These are phyloP conservation scores for Cremastobaeus sp. DNA, from an alignment of 2,888 invertebrate genomes.

Conservation along the genomic window DNA sequence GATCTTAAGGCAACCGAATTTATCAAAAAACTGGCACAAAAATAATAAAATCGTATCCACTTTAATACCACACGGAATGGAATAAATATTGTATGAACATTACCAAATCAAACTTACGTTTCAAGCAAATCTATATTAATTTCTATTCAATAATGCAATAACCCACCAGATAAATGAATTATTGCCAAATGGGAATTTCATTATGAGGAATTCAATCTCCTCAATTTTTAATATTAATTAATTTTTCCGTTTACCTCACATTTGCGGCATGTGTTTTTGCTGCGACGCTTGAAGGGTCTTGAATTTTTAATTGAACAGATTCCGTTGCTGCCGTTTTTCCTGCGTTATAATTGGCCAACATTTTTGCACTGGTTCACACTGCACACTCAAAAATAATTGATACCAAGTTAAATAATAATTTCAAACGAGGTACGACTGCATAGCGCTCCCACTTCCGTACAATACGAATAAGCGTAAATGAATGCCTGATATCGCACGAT, in stretches of 20 bases:
- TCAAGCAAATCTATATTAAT: no score
- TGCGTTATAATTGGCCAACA: not conserved
- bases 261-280: not conserved
- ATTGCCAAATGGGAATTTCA: no score
- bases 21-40: no score
- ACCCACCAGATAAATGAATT: no score
- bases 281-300: conserved; percentile 6
- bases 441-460: conserved; percentile 12
- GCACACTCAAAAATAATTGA: not conserved
- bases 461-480: conserved; percentile 8
- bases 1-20: no score
- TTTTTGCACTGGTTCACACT: conserved; percentile 9
- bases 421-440: not conserved
- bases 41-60: no score
- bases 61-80: no score
- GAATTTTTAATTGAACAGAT: conserved; percentile 14
- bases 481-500: conserved; percentile 28
- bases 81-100: no score
- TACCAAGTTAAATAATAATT: not conserved
- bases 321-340: not conserved
- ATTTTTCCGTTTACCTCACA: conserved; percentile 22
- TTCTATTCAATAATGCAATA: no score
- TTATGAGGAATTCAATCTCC: no score
- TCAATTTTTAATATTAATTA: no score
- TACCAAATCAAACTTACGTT: no score